These are phyloP conservation scores for Eriocheir sinensis DNA, from an alignment of 1,140 invertebrate genomes.

Conservation along the genomic window DNA sequence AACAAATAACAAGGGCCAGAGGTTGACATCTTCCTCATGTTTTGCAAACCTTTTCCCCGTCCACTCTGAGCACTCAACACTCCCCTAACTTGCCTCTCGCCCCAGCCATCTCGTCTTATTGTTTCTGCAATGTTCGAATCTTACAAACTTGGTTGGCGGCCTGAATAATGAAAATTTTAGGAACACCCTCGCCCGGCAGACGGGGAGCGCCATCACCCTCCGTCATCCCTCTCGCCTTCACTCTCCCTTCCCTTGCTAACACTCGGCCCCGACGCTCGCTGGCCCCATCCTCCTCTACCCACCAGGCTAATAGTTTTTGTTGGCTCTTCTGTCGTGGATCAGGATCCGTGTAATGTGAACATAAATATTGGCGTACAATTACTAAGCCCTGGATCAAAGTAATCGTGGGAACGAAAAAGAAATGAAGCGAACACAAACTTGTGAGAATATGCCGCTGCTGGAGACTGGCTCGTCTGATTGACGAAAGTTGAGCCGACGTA, in stretches of 20 bases:
- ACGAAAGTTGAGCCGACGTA: slow-evolving; percentile 74
- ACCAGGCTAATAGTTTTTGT: neutral
- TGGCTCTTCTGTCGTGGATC: neutral
- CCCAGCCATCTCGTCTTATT: slow-evolving; percentile 33
- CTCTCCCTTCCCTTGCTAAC: neutral
- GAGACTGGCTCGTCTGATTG: slow-evolving; percentile 60
- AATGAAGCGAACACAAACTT: slow-evolving; percentile 51
- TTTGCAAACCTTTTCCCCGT: slow-evolving; percentile 27
- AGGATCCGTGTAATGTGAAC: neutral
- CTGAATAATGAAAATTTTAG: slow-evolving; percentile 60
- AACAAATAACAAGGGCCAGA: slow-evolving; percentile 74
- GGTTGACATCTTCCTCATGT: slow-evolving; percentile 72
- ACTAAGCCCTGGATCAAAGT: neutral
- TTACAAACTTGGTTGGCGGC: slow-evolving; percentile 55
- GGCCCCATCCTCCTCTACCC: neutral
- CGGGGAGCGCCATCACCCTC: slow-evolving; percentile 44
- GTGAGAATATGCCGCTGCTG: slow-evolving; percentile 31
- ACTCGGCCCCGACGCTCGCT: neutral
- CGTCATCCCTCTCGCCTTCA: slow-evolving; percentile 41
- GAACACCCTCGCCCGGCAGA: slow-evolving; percentile 35
- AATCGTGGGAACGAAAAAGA: neutral
- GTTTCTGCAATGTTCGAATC: slow-evolving; percentile 38
- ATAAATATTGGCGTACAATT: neutral
- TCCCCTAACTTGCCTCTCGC: neutral
- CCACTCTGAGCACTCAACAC: neutral